These are phyloP conservation scores for Odontothrips loti DNA, from an alignment of 2,888 invertebrate species.

Conservation along the genomic window DNA sequence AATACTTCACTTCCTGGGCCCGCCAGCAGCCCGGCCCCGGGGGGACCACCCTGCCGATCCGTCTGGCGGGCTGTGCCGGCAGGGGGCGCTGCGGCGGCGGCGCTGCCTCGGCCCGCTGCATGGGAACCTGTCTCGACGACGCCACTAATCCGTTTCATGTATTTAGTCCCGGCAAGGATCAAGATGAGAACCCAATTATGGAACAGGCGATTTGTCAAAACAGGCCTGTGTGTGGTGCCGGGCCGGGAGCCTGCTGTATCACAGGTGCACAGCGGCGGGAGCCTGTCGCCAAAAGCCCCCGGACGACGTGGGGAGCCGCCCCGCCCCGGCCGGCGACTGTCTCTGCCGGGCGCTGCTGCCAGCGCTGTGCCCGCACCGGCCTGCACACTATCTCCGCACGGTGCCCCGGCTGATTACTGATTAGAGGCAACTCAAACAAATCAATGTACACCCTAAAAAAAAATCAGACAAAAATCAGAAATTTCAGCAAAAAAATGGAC, in stretches of 20 bases:
- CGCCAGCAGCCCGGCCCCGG: neutral
- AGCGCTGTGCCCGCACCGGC: too few relatives aligned
- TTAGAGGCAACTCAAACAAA: too few relatives aligned
- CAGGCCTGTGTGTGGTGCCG: neutral
- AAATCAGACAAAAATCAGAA: too few relatives aligned
- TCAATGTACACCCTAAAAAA: too few relatives aligned
- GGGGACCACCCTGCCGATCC: conserved; percentile 31
- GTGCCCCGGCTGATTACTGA: too few relatives aligned
- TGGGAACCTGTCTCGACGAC: conserved; percentile 42
- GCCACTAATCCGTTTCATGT: conserved; percentile 29
- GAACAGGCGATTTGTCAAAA: conserved; percentile 4
- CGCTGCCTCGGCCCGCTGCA: neutral
- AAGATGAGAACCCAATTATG: conserved; percentile 8
- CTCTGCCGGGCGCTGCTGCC: too few relatives aligned
- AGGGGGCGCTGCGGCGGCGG: neutral
- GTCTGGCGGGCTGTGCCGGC: conserved; percentile 30
- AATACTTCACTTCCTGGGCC: conserved; percentile 18
- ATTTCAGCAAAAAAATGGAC: too few relatives aligned
- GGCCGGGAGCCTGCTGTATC: neutral
- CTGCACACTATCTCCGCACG: too few relatives aligned
- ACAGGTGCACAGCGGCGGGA: neutral
- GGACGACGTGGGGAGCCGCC: too few relatives aligned
- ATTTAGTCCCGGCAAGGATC: neutral
- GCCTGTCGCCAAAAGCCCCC: too few relatives aligned
- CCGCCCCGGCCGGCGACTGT: too few relatives aligned